Base-by-base conservation (phyloP, 2,797 vertebrate genomes). In the Spinus olivaceus region DNA sequence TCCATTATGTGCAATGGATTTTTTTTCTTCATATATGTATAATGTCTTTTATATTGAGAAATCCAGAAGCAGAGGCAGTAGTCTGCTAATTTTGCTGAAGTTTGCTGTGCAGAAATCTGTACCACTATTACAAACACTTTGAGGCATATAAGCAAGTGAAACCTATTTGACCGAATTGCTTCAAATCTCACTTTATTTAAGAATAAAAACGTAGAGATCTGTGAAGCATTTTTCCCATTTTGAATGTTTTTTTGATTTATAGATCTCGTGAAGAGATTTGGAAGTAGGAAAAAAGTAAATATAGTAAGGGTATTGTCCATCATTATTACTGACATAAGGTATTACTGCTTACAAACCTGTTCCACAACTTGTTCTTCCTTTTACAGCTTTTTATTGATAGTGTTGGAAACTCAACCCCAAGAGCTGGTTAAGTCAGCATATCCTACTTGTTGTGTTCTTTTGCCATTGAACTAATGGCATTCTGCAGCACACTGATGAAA, bases 401-500 rank as follows among this genome's bases (percentile, higher is more conserved):
- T 28, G 20, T 86, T 63, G 57, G 42, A 63, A 84, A 79, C 54
- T 56, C 25, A 71, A 4, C 13, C 4, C 6, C 56, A 56, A 37
- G 51, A 42, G n/a, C 22, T 49, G 49, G 47, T 94, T 32, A 18
- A 37, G 66, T 80, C 10, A 14, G 28, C 64, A 3, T 54, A 22
- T 73, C 14, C 27, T 79, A 21, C 21, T 59, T 91, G 21, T 70
- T 86, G 21, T 53, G n/a, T 64, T 91, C 42, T 57, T 49, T 37
- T 51, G 39, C 63, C 23, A 44, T 0, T 60, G 51, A 65, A 25
- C 51, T 72, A 50, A 65, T 1, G 8, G 27, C 50, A 7, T 86
- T 88, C 61, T 51, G 14, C 0, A 0, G n/a, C 30, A 19, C 35
- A 30, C 14, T 0, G 0, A 6, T 67, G 50, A 53, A 54, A 79